Percentiles rank a stretch among this genome's conserved stretches.
phyloP scores from a whole-genome alignment of 1,140 invertebrate species.

The Hylaeus anthracinus region DNA sequence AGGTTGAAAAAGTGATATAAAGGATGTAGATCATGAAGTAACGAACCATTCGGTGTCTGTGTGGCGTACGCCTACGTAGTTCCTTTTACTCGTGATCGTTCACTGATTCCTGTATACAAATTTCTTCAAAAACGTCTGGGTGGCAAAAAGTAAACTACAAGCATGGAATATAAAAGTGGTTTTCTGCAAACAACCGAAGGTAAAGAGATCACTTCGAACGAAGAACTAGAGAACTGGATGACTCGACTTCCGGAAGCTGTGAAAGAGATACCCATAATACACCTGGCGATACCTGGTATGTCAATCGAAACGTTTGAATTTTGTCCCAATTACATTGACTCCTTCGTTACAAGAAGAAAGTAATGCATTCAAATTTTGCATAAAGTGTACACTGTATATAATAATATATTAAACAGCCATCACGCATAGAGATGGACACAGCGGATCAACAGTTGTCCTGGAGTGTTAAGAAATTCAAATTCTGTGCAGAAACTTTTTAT shows the following conservation, averaged over 20 bases:
- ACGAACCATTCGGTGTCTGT: constrained; percentile 3
- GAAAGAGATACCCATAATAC: constrained; percentile 84
- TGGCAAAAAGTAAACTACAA: background rate
- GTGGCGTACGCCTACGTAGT: background rate
- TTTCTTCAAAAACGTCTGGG: background rate
- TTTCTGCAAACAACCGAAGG: background rate
- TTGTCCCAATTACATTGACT: too few relatives aligned
- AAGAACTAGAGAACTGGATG: constrained; percentile 88
- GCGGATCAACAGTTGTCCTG: too few relatives aligned
- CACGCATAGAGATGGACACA: too few relatives aligned
- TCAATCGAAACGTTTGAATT: constrained; percentile 51
- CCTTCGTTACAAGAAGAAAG: too few relatives aligned
- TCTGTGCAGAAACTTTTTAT: too few relatives aligned
- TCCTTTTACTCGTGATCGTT: too few relatives aligned
- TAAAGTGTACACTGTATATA: too few relatives aligned
- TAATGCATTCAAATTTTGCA: too few relatives aligned
- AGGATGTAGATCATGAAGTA: constrained; percentile 12
- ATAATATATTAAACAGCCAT: too few relatives aligned
- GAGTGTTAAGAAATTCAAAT: too few relatives aligned
- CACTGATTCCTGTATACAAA: background rate
- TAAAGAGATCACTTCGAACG: constrained; percentile 18
- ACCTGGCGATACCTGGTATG: constrained; percentile 89
- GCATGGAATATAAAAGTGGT: constrained; percentile 27
- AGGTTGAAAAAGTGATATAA: constrained; percentile 28
- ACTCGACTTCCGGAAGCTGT: constrained; percentile 82